Percentiles rank a stretch among this genome's conserved stretches.
Evolutionary conservation across 1,140 invertebrate genomes (phyloP).

Genomic region (Drosophila dunni): DNA sequence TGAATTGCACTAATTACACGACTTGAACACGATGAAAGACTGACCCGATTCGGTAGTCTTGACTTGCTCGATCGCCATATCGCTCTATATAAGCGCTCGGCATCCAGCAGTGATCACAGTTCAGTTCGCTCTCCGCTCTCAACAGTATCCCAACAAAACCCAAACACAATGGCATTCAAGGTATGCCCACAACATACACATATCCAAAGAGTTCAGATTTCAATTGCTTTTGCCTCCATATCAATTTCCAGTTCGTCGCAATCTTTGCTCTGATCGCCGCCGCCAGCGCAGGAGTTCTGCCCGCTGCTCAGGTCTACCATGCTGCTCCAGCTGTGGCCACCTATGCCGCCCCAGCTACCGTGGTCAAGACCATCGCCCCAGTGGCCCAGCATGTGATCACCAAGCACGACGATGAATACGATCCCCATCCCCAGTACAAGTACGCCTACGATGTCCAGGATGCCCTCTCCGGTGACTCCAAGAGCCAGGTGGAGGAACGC

Average conservation of each 20-base stretch:
- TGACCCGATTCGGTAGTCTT: conserved; percentile 21
- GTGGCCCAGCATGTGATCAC: conserved; percentile 62
- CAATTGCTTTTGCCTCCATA: background rate
- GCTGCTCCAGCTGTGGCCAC: conserved; percentile 69
- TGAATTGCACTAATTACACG: conserved; percentile 78
- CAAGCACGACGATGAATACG: conserved; percentile 74
- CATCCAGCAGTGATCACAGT: conserved; percentile 66
- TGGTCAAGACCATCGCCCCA: conserved; percentile 48
- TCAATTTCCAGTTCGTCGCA: conserved; percentile 55
- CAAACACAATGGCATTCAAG: conserved; percentile 73
- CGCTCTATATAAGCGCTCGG: conserved; percentile 64
- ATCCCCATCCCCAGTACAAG: conserved; percentile 85
- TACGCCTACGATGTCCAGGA: conserved; percentile 90
- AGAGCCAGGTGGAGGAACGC: conserved; percentile 87
- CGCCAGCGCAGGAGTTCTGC: conserved; percentile 70
- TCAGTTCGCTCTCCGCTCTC: conserved; percentile 48
- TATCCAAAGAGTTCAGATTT: background rate
- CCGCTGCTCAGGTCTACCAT: conserved; percentile 70
- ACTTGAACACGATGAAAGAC: conserved; percentile 35
- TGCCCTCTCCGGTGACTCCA: conserved; percentile 89
- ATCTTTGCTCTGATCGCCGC: conserved; percentile 76
- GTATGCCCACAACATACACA: conserved; percentile 34
- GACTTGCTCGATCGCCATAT: conserved; percentile 6
- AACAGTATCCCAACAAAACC: conserved; percentile 44
- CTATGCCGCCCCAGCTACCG: conserved; percentile 61